Conservation (phyloP, 2,797 vertebrate species). For the Pelodytes ibericus region DNA sequence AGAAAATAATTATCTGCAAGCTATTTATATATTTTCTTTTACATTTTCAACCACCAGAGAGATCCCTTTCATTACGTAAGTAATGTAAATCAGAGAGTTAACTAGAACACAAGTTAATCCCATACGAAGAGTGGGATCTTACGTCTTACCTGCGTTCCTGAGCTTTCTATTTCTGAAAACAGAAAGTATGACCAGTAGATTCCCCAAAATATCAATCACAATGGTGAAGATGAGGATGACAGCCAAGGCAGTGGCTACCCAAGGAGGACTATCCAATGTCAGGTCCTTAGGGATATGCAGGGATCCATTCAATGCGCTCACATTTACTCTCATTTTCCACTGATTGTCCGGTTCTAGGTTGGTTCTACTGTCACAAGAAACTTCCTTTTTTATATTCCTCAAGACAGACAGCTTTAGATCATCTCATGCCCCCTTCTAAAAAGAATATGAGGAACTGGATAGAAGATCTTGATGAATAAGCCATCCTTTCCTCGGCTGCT, state of each 20-base stretch:
- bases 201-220: conserved; percentile 91
- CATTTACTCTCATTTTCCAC: conserved; percentile 81
- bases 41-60: too few species aligned
- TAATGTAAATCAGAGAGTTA: too few species aligned
- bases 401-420: conserved; percentile 10
- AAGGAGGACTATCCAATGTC: conserved; percentile 76
- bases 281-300: conserved; percentile 67
- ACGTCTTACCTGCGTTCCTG: conserved; percentile 86
- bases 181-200: conserved; percentile 91
- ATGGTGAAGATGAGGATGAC: conserved; percentile 91
- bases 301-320: conserved; percentile 81
- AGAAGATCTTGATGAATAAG: conserved; percentile 7
- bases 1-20: too few species aligned
- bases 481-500: conserved; percentile 43
- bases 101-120: background rate
- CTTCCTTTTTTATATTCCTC: background rate
- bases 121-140: background rate
- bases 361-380: background rate
- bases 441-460: background rate
- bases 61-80: too few species aligned
- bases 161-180: conserved; percentile 94
- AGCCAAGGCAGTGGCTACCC: conserved; percentile 86
- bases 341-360: conserved; percentile 37
- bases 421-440: conserved; percentile 21
- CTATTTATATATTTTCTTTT: too few species aligned